Evolutionary conservation across 23 tunicate species (phyloP).

Genomic region (Oikopleura dioica): DNA sequence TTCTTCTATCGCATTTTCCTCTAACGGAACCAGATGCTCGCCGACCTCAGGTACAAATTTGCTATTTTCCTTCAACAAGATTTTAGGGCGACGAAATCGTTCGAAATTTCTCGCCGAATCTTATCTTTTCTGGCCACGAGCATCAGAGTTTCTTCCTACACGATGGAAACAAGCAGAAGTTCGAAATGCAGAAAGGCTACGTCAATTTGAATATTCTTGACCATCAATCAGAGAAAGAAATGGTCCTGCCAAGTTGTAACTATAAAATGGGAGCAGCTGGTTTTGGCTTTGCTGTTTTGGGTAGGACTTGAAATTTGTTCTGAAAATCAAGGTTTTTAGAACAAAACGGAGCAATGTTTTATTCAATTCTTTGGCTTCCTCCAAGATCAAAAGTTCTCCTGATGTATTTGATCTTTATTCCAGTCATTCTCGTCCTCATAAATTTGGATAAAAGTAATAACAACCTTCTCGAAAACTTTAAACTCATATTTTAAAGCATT

Average conservation of each 20-base stretch:
- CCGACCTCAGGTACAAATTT: too few relatives aligned
- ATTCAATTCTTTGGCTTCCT: slow-evolving; percentile 4
- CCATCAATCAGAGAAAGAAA: neutral
- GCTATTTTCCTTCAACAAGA: too few relatives aligned
- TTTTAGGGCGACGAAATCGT: slow-evolving; percentile 1
- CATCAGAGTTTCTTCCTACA: neutral
- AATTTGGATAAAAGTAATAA: neutral
- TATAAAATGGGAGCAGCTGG: neutral
- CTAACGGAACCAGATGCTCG: neutral
- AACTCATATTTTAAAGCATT: too few relatives aligned
- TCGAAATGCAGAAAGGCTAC: neutral
- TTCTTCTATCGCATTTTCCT: neutral
- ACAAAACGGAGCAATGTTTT: slow-evolving; percentile 1
- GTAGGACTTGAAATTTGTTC: neutral
- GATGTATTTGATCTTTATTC: neutral
- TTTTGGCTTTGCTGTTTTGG: neutral
- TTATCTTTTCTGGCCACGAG: neutral
- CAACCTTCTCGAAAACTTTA: neutral
- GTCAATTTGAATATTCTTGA: slow-evolving; percentile 3
- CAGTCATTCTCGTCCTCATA: neutral
- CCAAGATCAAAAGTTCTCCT: neutral
- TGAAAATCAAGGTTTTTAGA: neutral
- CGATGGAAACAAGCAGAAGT: neutral
- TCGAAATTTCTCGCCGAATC: neutral
- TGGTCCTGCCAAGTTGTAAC: neutral